Conservation (phyloP, 2,888 invertebrate genomes). For the Toxonevra muliebris region DNA sequence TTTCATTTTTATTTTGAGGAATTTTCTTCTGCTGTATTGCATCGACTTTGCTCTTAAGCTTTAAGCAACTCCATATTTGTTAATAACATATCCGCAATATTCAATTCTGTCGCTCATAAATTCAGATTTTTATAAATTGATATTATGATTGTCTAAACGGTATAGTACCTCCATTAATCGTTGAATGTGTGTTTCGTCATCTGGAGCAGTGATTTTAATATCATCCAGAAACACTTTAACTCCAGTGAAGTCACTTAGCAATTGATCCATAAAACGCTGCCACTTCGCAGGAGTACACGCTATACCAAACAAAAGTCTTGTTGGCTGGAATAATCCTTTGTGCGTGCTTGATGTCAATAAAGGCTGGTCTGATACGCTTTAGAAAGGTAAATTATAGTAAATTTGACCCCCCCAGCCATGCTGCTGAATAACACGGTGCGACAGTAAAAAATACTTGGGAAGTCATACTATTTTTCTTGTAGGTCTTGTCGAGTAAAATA, state of each 20-base stretch:
- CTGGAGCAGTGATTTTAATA: constrained; percentile 44
- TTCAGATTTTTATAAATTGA: constrained; percentile 48
- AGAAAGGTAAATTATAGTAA: constrained; percentile 50
- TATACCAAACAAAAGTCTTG: constrained; percentile 52
- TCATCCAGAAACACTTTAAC: constrained; percentile 48
- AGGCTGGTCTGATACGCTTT: constrained; percentile 53
- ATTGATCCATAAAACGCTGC: constrained; percentile 50
- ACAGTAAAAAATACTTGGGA: too few species aligned
- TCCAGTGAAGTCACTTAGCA: constrained; percentile 46
- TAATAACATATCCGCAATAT: constrained; percentile 49
- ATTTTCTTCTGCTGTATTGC: constrained; percentile 47
- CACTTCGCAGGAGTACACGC: constrained; percentile 53
- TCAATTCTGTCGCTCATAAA: constrained; percentile 47
- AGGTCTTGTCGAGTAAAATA: too few species aligned
- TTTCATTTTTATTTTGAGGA: constrained; percentile 46
- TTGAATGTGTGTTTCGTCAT: constrained; percentile 43
- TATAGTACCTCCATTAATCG: constrained; percentile 44
- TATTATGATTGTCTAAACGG: constrained; percentile 43
- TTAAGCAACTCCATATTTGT: too few species aligned
- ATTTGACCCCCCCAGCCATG: constrained; percentile 43
- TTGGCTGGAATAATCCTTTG: constrained; percentile 52
- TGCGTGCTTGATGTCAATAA: constrained; percentile 55
- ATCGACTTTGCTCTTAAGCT: constrained; percentile 48
- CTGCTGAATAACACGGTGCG: constrained; percentile 36
- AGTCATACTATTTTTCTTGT: too few species aligned